phyloP scores from a whole-genome alignment of 2,113 vertebrate species.

The Naja naja region DNA sequence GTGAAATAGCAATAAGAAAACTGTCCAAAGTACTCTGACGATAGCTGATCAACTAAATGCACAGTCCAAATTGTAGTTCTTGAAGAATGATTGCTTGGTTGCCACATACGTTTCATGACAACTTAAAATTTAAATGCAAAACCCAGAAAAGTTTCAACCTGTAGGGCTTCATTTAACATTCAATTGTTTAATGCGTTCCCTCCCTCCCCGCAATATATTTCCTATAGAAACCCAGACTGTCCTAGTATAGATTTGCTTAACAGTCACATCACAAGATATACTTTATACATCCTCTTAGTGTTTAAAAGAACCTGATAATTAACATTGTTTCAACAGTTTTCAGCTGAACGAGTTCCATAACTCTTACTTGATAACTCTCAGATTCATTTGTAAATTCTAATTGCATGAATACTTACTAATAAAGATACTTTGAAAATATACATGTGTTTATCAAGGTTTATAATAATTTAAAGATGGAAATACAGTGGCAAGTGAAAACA shows the following conservation, averaged over 20 bases:
- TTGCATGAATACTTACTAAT: background rate
- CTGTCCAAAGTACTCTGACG: conserved; percentile 62
- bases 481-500: background rate
- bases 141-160: background rate
- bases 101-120: conserved; percentile 14
- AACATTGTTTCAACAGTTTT: background rate
- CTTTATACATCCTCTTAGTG: background rate
- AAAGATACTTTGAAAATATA: background rate
- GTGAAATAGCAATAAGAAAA: conserved; percentile 77
- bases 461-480: conserved; percentile 1
- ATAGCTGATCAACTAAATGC: conserved; percentile 59
- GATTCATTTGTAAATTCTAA: background rate
- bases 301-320: background rate
- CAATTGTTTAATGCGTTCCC: background rate
- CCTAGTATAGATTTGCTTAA: background rate
- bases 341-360: background rate
- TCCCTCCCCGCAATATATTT: background rate
- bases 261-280: background rate
- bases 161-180: background rate
- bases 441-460: background rate
- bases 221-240: background rate
- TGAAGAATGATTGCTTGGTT: conserved; percentile 34
- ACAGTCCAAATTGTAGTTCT: conserved; percentile 51
- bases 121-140: conserved; percentile 37
- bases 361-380: background rate